These are phyloP conservation scores for Drosophila aff. DNA, from an alignment of 1,140 invertebrate genomes.

Conservation along the genomic window DNA sequence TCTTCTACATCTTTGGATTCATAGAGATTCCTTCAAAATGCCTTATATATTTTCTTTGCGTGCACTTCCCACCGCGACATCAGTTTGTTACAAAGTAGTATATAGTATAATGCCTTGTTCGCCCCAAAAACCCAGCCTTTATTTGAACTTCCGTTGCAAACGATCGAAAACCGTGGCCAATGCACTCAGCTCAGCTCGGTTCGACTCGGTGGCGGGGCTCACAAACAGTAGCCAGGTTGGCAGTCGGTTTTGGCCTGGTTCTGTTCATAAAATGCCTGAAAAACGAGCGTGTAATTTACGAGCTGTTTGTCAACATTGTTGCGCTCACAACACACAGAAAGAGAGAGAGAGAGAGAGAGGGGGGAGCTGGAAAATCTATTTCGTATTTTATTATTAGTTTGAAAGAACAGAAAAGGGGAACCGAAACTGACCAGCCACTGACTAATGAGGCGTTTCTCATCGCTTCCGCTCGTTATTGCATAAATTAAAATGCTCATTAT, in stretches of 20 bases:
- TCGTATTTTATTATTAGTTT: conserved; percentile 57
- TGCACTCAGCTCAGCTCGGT: conserved; percentile 25
- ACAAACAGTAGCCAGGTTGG: conserved; percentile 40
- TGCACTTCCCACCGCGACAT: conserved; percentile 12
- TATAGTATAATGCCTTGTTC: conserved; percentile 35
- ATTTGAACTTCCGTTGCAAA: conserved; percentile 60
- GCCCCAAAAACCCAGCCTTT: conserved; percentile 24
- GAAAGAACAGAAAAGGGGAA: conserved; percentile 28
- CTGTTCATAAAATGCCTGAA: conserved; percentile 55
- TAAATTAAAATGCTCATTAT: conserved; percentile 59
- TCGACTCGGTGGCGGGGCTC: conserved; percentile 12
- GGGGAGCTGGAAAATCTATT: conserved; percentile 64
- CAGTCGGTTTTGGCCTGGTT: conserved; percentile 35
- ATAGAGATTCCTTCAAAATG: background rate
- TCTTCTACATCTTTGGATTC: background rate
- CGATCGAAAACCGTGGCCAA: conserved; percentile 54
- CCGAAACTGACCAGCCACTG: conserved; percentile 38
- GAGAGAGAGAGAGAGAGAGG: background rate
- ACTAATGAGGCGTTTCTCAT: conserved; percentile 77
- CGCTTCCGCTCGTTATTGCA: conserved; percentile 61
- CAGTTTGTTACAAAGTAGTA: conserved; percentile 34
- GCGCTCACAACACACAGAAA: background rate
- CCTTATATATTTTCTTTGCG: background rate
- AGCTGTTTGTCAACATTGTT: conserved; percentile 79
- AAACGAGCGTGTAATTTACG: conserved; percentile 76